Conservation (phyloP, 2,113 vertebrate species). For the Callipepla californica region DNA sequence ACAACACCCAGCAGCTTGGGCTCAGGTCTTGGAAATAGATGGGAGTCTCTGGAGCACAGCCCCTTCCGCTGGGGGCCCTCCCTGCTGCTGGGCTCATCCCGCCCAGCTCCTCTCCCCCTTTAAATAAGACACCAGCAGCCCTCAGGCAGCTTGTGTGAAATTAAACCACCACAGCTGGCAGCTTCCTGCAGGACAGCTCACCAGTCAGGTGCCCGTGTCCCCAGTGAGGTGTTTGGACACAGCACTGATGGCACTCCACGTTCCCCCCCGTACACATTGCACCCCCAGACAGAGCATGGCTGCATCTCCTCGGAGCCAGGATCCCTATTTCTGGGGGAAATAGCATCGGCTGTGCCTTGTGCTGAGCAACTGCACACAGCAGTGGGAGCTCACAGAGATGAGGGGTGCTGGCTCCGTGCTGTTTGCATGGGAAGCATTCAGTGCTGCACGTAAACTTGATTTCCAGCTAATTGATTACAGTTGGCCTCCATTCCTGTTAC, state of each 20-base stretch:
- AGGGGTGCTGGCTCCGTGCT: rapidly evolving
- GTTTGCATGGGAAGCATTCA: neutral
- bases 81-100: neutral
- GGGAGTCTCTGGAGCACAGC: neutral
- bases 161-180: neutral
- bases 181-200: neutral
- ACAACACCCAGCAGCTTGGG: neutral
- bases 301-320: neutral
- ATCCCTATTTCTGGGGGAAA: neutral
- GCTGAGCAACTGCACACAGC: neutral
- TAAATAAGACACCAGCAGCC: neutral
- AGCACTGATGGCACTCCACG: neutral
- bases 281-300: rapidly evolving
- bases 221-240: neutral
- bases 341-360: neutral
- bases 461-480: neutral
- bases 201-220: neutral
- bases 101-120: neutral
- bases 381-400: rapidly evolving
- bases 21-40: neutral
- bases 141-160: neutral
- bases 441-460: neutral
- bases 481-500: neutral
- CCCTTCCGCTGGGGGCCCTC: neutral
- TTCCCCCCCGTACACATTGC: neutral